Conservation (phyloP, 2,888 invertebrate species). For the Anoplius nigerrimus region DNA sequence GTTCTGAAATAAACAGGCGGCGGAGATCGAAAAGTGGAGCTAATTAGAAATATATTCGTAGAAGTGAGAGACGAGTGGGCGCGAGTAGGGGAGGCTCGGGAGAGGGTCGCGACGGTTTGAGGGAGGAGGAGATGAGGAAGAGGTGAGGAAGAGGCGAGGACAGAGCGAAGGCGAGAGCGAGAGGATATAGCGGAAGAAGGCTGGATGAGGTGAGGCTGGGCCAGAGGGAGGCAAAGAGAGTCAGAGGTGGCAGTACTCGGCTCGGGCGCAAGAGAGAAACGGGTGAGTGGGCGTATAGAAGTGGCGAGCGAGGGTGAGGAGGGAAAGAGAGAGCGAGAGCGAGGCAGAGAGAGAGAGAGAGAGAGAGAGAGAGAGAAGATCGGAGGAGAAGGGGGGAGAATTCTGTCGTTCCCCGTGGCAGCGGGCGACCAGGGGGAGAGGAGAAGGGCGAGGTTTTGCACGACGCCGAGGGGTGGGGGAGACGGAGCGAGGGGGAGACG, state of each 20-base stretch:
- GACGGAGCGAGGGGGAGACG: conserved; percentile 44
- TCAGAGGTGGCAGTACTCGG: conserved; percentile 4
- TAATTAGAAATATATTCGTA: conserved; percentile 66
- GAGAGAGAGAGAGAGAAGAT: conserved; percentile 7
- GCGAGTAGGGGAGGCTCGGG: conserved; percentile 27
- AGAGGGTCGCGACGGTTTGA: conserved; percentile 23
- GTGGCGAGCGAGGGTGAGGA: conserved; percentile 4
- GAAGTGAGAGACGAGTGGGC: conserved; percentile 42
- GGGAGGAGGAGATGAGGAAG: conserved; percentile 12
- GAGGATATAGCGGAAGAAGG: conserved; percentile 13
- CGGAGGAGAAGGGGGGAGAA: conserved; percentile 29
- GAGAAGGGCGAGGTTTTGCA: conserved; percentile 8
- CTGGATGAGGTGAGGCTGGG: neutral
- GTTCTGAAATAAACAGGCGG: conserved; percentile 55
- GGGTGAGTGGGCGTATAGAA: conserved; percentile 25
- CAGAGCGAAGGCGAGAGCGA: conserved; percentile 19
- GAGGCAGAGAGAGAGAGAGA: conserved; percentile 19
- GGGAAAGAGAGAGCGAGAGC: conserved; percentile 10
- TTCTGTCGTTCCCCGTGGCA: conserved; percentile 22
- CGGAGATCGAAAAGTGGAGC: conserved; percentile 61
- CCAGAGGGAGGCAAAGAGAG: conserved; percentile 5
- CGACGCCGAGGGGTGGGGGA: conserved; percentile 29
- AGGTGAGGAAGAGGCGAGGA: conserved; percentile 16
- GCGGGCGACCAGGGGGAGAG: conserved; percentile 17
- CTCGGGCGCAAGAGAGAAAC: conserved; percentile 26